Base-by-base conservation (phyloP, 2,113 vertebrate genomes). In the Apus apus region DNA sequence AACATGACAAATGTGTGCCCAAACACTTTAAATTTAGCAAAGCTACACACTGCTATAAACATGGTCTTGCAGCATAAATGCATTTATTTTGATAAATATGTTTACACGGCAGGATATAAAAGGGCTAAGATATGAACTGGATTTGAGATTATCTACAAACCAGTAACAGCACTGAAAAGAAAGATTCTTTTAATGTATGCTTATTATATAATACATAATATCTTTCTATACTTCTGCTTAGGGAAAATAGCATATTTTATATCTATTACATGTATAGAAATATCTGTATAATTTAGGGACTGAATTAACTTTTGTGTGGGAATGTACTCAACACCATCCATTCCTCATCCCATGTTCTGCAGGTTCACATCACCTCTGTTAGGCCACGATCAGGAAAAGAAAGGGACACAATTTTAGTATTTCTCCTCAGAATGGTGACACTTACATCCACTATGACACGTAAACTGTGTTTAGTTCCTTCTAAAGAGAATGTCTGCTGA, bases 61-160 rank as follows among this genome's bases (percentile, higher is more conserved):
- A 80, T 72, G 51, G 76, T 76, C 73, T 93, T 95, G 73, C 53
- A 84, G 93, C 86, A 72, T 81, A 92, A 95, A 88, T 80, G 56
- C 72, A 85, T 92, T 92, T 86, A 84, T 94, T 95, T 93, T 97
- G 86, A 96, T 92, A 93, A 90, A 94, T 89, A 84, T 94, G 76
- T 93, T 96, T 96, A 90, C 48, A 88, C 53, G 84, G 89, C 65
- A 78, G 53, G 65, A 92, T 92, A 89, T 86, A 93, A 93, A 96
- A 84, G 36, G 38, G 32, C 57, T 77, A 83, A 88, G 68, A 92
- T 86, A 92, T 89, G 76, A 92, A 84, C 22, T 88, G 70, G 45
- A 92, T 89, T 87, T 95, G 48, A 32, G 65, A 75, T 93, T 92
- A 93, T 84, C 83, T 78, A 58, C 56, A 92, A 92, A 92, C 51